phyloP scores from a whole-genome alignment of 2,888 invertebrate species.

The Ormyrus thymus region DNA sequence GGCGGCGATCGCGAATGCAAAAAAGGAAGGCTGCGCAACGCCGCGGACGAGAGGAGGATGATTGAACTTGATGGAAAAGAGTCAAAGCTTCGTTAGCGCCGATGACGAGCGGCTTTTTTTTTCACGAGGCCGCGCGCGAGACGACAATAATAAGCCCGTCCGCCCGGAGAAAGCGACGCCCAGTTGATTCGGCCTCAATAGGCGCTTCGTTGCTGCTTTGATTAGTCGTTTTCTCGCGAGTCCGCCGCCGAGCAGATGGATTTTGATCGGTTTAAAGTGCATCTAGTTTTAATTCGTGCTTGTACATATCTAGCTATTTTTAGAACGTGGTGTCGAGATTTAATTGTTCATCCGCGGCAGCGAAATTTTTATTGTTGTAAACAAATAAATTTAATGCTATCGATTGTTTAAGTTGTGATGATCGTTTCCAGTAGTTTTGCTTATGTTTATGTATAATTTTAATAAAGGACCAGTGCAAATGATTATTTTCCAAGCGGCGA shows the following conservation, averaged over 20 bases:
- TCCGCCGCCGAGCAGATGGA: background rate
- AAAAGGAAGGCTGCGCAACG: background rate
- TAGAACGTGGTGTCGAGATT: background rate
- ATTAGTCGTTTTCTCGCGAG: background rate
- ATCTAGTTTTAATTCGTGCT: background rate
- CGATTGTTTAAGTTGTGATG: too few species aligned
- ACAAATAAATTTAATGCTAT: too few species aligned
- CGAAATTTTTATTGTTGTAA: too few species aligned
- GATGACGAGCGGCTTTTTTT: conserved; percentile 40
- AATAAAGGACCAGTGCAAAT: too few species aligned
- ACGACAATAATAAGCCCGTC: background rate
- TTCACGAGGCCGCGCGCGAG: background rate
- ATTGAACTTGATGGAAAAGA: conserved; percentile 39
- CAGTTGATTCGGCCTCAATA: conserved; percentile 24
- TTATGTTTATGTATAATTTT: too few species aligned
- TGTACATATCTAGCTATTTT: background rate
- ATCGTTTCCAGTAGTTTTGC: too few species aligned
- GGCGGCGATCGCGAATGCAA: background rate
- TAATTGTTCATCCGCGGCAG: too few species aligned
- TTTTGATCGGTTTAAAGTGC: conserved; percentile 6
- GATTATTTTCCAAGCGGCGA: too few species aligned
- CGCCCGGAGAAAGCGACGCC: conserved; percentile 18
- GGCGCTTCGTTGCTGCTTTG: background rate
- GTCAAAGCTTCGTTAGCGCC: conserved; percentile 50
- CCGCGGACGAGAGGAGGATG: conserved; percentile 5